These are phyloP conservation scores for Furcula furcula DNA, from an alignment of 2,888 invertebrate genomes.

Conservation along the genomic window DNA sequence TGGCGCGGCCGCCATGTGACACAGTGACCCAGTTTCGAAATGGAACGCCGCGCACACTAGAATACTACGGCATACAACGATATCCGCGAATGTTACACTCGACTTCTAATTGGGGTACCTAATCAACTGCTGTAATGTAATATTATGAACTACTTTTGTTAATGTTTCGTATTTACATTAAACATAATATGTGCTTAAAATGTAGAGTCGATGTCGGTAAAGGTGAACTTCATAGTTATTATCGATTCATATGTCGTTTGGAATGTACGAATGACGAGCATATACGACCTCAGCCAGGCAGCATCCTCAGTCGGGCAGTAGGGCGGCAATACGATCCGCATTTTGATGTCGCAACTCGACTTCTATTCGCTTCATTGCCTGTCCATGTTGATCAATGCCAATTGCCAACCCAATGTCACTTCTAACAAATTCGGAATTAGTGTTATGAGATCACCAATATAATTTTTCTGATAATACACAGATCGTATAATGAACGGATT, in stretches of 20 bases:
- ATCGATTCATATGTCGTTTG: background rate
- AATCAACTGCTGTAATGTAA: slow-evolving; percentile 34
- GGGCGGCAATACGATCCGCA: slow-evolving; percentile 46
- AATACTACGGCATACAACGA: slow-evolving; percentile 55
- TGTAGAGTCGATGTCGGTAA: too few species aligned
- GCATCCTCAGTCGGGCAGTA: slow-evolving; percentile 48
- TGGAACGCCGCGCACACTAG: slow-evolving; percentile 75
- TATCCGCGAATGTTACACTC: slow-evolving; percentile 47
- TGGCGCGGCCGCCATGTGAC: slow-evolving; percentile 74
- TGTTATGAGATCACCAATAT: background rate
- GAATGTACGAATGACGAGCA: slow-evolving; percentile 7
- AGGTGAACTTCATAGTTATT: background rate
- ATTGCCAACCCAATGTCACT: slow-evolving; percentile 30
- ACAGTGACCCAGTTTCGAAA: slow-evolving; percentile 79
- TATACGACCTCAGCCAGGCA: slow-evolving; percentile 23
- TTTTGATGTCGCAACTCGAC: slow-evolving; percentile 52
- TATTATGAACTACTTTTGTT: slow-evolving; percentile 13
- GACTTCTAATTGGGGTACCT: slow-evolving; percentile 45
- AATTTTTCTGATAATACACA: too few species aligned
- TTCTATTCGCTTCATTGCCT: slow-evolving; percentile 11
- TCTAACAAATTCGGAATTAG: slow-evolving; percentile 6
- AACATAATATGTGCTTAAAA: background rate
- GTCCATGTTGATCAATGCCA: slow-evolving; percentile 24
- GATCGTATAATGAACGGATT: too few species aligned
- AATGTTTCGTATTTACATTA: slow-evolving; percentile 4